These are phyloP conservation scores for Cydia pomonella DNA, from an alignment of 1,140 invertebrate genomes.

Conservation along the genomic window DNA sequence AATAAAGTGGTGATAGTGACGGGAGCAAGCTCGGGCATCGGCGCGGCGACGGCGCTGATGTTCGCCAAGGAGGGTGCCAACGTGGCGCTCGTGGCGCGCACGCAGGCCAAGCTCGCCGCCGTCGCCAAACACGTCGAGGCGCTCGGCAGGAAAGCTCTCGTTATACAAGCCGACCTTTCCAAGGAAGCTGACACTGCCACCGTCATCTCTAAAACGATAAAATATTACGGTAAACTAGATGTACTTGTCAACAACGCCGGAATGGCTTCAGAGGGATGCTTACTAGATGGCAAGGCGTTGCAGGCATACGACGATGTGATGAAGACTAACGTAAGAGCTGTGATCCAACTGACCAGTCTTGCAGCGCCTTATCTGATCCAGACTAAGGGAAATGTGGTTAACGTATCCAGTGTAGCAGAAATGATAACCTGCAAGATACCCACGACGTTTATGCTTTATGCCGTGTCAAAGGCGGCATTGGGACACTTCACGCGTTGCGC, in stretches of 20 bases:
- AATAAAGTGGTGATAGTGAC: conserved; percentile 86
- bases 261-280: conserved; percentile 83
- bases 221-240: conserved; percentile 83
- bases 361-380: conserved; percentile 85
- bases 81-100: conserved; percentile 87
- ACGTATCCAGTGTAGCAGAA: conserved; percentile 87
- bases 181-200: conserved; percentile 83
- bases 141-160: conserved; percentile 71
- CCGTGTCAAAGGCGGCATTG: conserved; percentile 32
- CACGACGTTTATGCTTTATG: neutral
- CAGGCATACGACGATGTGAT: conserved; percentile 86
- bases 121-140: conserved; percentile 82
- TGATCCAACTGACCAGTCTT: conserved; percentile 86
- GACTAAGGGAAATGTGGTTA: conserved; percentile 87
- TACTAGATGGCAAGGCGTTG: conserved; percentile 84
- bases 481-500: conserved; percentile 33
- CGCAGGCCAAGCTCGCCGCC: conserved; percentile 79
- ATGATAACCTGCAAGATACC: neutral
- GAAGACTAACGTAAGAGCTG: conserved; percentile 85
- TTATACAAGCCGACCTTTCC: conserved; percentile 83
- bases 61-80: conserved; percentile 87
- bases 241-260: conserved; percentile 89
- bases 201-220: conserved; percentile 82
- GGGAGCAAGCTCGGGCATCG: conserved; percentile 93
- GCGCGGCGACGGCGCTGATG: conserved; percentile 86